Conservation (phyloP, 2,888 invertebrate species). For the Pammene aurita region DNA sequence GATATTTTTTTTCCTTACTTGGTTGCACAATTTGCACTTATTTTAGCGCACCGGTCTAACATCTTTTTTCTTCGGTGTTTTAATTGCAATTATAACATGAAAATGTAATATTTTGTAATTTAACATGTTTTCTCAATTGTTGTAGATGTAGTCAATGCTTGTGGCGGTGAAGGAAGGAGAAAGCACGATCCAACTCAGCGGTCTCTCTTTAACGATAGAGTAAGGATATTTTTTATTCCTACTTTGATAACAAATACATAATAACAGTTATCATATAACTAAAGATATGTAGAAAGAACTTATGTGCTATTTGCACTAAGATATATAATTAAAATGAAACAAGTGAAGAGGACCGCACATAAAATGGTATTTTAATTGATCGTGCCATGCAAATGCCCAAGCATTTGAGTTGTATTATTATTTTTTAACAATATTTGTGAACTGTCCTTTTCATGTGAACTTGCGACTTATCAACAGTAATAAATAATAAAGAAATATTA, state of each 20-base stretch:
- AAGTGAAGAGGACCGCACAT: slow-evolving; percentile 58
- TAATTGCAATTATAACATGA: slow-evolving; percentile 45
- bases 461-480: slow-evolving; percentile 22
- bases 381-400: slow-evolving; percentile 66
- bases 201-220: slow-evolving; percentile 82
- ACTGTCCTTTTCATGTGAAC: slow-evolving; percentile 46
- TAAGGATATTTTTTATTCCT: slow-evolving; percentile 64
- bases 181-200: slow-evolving; percentile 83
- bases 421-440: slow-evolving; percentile 38
- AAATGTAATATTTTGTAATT: slow-evolving; percentile 45
- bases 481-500: too few relatives aligned
- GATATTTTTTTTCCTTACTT: not conserved
- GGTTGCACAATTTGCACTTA: slow-evolving; percentile 28
- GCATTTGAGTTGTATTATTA: slow-evolving; percentile 56
- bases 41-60: slow-evolving; percentile 37
- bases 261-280: slow-evolving; percentile 9
- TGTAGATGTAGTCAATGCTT: slow-evolving; percentile 95
- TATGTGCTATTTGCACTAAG: not conserved
- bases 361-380: slow-evolving; percentile 48
- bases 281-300: not conserved
- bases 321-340: slow-evolving; percentile 1
- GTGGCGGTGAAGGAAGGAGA: slow-evolving; percentile 91
- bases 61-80: slow-evolving; percentile 44
- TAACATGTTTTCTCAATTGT: slow-evolving; percentile 82
- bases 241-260: slow-evolving; percentile 31